Base-by-base conservation (phyloP, 2,797 vertebrate genomes). In the Sebastes dallii region DNA sequence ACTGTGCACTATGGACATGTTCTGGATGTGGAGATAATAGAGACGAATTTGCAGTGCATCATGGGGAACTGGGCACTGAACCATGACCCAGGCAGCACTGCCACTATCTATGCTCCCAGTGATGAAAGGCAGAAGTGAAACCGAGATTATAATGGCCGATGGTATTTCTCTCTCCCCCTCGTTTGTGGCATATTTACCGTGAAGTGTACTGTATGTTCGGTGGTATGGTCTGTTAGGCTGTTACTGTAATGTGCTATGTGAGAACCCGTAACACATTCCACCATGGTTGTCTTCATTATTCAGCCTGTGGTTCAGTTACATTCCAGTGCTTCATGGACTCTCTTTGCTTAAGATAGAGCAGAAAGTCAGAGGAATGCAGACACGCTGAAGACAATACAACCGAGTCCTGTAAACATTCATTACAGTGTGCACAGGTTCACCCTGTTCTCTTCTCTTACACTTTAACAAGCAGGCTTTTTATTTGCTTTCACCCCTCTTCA, bases 61-160 rank as follows among this genome's bases (percentile, higher is more conserved):
- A 70, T 66, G 30, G 52, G 30, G 46, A 71, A 69, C 27, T 16
- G 39, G 66, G 22, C 18, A 52, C 3, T 67, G 69, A 72, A 65
- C 62, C 52, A 22, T 65, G 34, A 65, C 30, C n/a, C 29, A 14
- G 11, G 6, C n/a, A 58, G 14, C 56, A 22, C 20, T 56, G 76
- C 14, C 56, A 22, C 20, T 56, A 80, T 58, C 65, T 72, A 22
- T 68, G 58, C 56, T 56, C 11, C 52, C 68, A 27, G 59, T 27
- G 66, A 77, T 73, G 25, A 80, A 66, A 73, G 10, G 27, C 39
- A 58, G 69, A 85, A 67, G 39, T 72, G 16, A 66, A 66, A n/a
- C 34, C 55, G 22, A 52, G 62, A 59, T 81, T 18, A 16, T 1
- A 29, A 18, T 0, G 22, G 25, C 13, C 32, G 36, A 16, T 6